These are phyloP conservation scores for Leontocebus nigricollis DNA, from an alignment of 2,797 vertebrate genomes.

Conservation along the genomic window DNA sequence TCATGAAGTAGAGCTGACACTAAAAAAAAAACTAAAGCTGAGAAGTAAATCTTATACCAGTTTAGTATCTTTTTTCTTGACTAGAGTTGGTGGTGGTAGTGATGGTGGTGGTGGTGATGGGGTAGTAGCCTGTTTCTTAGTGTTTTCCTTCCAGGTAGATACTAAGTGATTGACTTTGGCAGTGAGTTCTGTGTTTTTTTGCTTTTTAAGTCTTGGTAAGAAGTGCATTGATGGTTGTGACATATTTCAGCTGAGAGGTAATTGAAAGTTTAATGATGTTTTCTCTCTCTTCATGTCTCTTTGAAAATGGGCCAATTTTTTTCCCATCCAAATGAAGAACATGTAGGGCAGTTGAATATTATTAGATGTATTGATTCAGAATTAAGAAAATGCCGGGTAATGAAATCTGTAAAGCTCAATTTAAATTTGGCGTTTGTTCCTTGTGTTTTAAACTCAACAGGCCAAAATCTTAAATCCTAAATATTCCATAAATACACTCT, in stretches of 20 bases:
- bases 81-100: not conserved
- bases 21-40: not conserved
- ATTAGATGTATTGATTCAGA: not conserved
- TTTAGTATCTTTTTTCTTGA: not conserved
- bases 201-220: not conserved
- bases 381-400: not conserved
- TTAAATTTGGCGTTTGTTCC: not conserved
- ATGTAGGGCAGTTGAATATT: not conserved
- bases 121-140: not conserved
- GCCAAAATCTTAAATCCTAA: not conserved
- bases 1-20: not conserved
- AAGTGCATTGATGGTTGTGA: not conserved
- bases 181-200: not conserved
- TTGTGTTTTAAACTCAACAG: not conserved
- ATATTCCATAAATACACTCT: conserved; percentile 14
- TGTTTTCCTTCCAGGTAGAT: not conserved
- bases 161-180: not conserved
- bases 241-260: not conserved
- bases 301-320: not conserved
- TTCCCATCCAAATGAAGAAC: not conserved
- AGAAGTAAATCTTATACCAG: not conserved
- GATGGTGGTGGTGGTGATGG: not conserved
- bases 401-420: not conserved
- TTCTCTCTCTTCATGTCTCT: not conserved
- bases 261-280: not conserved